Evolutionary conservation across 2,888 invertebrate genomes (phyloP), one percentile per base, ranked within the genome.

Genomic region (Masnerella sp.): DNA sequence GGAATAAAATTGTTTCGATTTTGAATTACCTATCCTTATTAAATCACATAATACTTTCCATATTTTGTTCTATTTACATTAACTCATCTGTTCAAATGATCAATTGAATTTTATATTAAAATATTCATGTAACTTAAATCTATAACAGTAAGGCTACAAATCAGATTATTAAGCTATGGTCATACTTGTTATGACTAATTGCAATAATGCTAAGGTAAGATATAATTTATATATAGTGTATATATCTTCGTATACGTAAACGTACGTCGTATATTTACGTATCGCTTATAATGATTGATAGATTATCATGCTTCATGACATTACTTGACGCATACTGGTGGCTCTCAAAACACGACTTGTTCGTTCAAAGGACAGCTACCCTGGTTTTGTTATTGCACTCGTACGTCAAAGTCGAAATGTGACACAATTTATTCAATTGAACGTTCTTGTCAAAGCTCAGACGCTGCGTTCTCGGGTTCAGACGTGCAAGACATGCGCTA

Each of bases 301-400:
- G 72, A 79, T 81, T 80, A 72, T 82, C 86, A 87, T 87, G 86
- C 86, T 86, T 84, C 85, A 85, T 84, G 81, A 82, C 84, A 85
- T 83, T 84, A 85, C 81, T 76, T 83, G 82, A 82, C 83, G 85
- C 84, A 85, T 84, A 83, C 82, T 84, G 85, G 82, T 84, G 85
- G 84, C 79, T 85, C 86, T 85, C 82, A 68, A 86, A 85, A 85
- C 85, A 80, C 82, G 28, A 0, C 18, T 36, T 9, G 30, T 30
- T n/a, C 11, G 32, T n/a, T 42, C 51, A 51, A 62, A 62, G 34
- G 52, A 62, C 42, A 20, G 32, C 14, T 18, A 20, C 15, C 43
- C 5, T 42, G 12, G 12, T 18, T 40, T 34, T 25, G 25, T 25
- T 25, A 25, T 25, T 25, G n/a, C n/a, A n/a, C n/a, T n/a, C n/a